phyloP scores from a whole-genome alignment of 2,797 vertebrate species.

The Premnoplex brunnescens region DNA sequence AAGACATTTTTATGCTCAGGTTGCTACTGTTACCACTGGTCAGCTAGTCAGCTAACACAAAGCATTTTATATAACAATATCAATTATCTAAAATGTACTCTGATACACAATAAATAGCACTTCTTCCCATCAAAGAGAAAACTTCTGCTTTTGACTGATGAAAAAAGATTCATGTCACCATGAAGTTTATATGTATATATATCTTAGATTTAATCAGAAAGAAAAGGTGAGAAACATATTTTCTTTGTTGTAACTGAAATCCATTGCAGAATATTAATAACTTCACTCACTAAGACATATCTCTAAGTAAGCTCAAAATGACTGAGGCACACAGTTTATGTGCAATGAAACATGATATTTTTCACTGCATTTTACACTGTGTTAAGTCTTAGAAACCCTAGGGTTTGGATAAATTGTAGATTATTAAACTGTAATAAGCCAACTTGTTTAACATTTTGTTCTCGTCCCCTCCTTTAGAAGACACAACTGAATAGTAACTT shows the following conservation, averaged over 20 bases:
- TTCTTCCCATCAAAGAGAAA: background rate
- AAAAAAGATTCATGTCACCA: background rate
- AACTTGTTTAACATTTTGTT: background rate
- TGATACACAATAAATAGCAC: background rate
- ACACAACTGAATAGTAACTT: background rate
- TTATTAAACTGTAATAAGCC: background rate
- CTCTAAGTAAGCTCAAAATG: background rate
- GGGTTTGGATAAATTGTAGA: background rate
- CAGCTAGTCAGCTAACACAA: background rate
- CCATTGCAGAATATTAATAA: background rate
- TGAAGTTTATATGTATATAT: background rate
- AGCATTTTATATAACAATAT: background rate
- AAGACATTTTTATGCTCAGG: background rate
- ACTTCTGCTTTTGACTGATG: background rate
- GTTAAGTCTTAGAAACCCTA: background rate
- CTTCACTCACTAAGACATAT: background rate
- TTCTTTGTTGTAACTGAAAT: background rate
- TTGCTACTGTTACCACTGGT: background rate
- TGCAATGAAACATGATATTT: background rate
- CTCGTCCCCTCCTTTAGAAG: background rate
- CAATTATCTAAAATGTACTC: background rate
- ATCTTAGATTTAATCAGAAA: background rate
- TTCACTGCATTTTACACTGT: background rate
- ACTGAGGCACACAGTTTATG: background rate
- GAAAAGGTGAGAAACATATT: background rate